These are phyloP conservation scores for Uloborus diversus DNA, from an alignment of 1,140 invertebrate genomes.

Conservation along the genomic window DNA sequence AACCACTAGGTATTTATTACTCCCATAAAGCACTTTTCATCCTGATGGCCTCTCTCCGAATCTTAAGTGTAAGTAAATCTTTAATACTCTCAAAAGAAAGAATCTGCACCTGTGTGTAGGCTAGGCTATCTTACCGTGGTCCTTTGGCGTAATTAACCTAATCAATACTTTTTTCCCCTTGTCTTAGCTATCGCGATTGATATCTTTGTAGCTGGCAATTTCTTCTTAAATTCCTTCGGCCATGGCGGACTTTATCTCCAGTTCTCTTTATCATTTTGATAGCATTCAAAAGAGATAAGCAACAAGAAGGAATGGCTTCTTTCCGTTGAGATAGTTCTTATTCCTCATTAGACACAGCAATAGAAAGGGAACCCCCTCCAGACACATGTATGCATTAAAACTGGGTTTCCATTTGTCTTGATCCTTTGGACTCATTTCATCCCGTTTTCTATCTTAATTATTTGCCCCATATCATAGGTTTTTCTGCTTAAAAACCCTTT, in stretches of 20 bases:
- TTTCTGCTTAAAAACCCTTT: conserved; percentile 44
- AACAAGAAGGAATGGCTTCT: conserved; percentile 45
- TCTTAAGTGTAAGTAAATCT: conserved; percentile 49
- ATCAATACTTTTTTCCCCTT: conserved; percentile 52
- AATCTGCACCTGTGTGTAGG: conserved; percentile 34
- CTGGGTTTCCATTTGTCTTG: conserved; percentile 51
- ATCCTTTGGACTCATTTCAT: conserved; percentile 12
- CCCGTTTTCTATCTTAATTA: conserved; percentile 51
- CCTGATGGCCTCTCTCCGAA: conserved; percentile 2
- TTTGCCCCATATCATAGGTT: conserved; percentile 32
- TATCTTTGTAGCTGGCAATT: conserved; percentile 44
- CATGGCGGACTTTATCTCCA: conserved; percentile 32
- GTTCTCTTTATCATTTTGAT: conserved; percentile 53
- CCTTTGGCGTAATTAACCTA: conserved; percentile 31
- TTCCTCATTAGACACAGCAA: conserved; percentile 36
- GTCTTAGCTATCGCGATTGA: conserved; percentile 40
- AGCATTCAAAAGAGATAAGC: conserved; percentile 54
- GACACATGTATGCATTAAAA: conserved; percentile 55
- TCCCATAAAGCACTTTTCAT: conserved; percentile 37
- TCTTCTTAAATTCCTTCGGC: conserved; percentile 44
- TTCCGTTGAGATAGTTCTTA: conserved; percentile 44
- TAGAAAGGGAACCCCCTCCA: neutral
- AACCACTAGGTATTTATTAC: conserved; percentile 46
- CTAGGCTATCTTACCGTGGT: conserved; percentile 1
- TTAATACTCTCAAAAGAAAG: conserved; percentile 39